Evolutionary conservation across 2,888 invertebrate species (phyloP), one percentile per base, ranked within the genome.

Genomic region (Leucophora obtusa): DNA sequence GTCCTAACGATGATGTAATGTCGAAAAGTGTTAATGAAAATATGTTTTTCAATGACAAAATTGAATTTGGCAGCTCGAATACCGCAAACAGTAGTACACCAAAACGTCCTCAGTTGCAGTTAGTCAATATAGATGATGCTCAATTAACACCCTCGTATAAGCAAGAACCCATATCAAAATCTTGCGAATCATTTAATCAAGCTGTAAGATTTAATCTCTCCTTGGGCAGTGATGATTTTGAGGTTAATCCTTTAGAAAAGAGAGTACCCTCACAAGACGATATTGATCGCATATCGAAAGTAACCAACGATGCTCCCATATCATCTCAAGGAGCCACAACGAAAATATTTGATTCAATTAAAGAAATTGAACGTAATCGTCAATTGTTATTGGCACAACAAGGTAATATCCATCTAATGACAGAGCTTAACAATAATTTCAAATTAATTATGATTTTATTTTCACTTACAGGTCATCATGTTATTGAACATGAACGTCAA

Each of bases 401-500:
- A 94, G 97, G 97, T 96, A 91, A 73, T 72, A 38, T n/a, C n/a
- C n/a, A n/a, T n/a, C n/a, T n/a, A n/a, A n/a, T n/a, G n/a, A n/a
- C n/a, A n/a, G n/a, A n/a, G n/a, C n/a, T n/a, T n/a, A n/a, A n/a
- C n/a, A n/a, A n/a, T 21, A 3, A 21, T 2, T 21, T 21, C 21
- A 4, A 21, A 43, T 59, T 38, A 38, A 59, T 47, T 28, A 21
- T 50, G 43, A 28, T 28, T 62, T 28, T n/a, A 7, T n/a, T 56
- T 65, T 50, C 21, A 21, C 66, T 35, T 43, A 0, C 59, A 97
- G 97, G 97, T 80, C 96, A 96, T 85, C 95, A 96, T 92, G 96
- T 97, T 82, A 97, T 97, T 86, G 97, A 97, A 87, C 95, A 97
- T 87, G 97, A 97, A 90, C 92, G 96, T 50, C 94, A 96, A 84